Conservation (phyloP, 1,140 invertebrate species). For the Tigriopus japonicus region DNA sequence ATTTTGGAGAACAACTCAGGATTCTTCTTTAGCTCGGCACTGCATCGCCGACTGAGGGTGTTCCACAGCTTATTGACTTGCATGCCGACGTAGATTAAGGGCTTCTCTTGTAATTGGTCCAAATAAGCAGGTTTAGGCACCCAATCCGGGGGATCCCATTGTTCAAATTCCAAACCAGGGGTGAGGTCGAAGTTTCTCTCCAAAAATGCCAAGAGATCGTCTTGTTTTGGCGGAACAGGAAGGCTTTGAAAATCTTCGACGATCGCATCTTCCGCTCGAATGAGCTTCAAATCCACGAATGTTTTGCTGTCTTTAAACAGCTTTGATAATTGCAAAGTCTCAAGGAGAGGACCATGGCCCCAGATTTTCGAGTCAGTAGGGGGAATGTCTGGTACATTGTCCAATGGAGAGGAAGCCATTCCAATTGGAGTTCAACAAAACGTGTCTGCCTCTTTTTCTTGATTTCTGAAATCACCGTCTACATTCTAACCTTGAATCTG, state of each 20-base stretch:
- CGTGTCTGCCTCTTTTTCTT: too few species aligned
- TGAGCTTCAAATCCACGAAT: neutral
- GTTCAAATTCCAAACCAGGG: neutral
- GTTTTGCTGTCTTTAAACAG: neutral
- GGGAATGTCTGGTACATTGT: too few species aligned
- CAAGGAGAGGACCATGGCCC: too few species aligned
- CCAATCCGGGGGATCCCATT: neutral
- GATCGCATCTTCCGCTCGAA: neutral
- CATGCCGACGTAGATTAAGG: neutral
- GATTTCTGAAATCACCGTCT: too few species aligned
- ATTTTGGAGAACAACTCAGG: slow-evolving; percentile 40
- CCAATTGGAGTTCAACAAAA: too few species aligned
- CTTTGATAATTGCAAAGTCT: neutral
- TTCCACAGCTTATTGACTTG: slow-evolving; percentile 50
- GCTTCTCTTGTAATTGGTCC: neutral
- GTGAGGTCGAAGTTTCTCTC: neutral
- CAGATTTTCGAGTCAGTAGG: too few species aligned
- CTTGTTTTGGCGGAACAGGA: neutral
- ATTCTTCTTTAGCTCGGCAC: slow-evolving; percentile 47
- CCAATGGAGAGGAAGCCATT: too few species aligned
- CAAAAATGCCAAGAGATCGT: neutral
- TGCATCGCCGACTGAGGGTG: slow-evolving; percentile 58
- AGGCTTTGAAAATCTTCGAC: neutral
- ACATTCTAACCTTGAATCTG: too few species aligned
- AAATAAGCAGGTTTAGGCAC: neutral